phyloP scores from a whole-genome alignment of 2,888 invertebrate genomes.

The Keiferia lycopersicella region DNA sequence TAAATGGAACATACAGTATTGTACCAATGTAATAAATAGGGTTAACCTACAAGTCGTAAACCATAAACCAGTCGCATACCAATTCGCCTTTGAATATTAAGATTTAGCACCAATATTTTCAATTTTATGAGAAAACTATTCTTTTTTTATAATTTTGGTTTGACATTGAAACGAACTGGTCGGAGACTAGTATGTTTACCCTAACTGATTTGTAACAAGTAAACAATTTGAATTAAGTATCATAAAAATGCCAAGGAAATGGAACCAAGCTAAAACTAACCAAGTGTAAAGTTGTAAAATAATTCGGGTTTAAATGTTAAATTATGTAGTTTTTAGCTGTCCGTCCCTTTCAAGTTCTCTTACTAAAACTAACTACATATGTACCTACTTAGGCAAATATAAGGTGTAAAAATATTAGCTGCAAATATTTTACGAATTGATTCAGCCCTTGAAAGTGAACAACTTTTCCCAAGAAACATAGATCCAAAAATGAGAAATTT shows the following conservation, averaged over 20 bases:
- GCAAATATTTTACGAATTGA: no score
- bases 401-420: no score
- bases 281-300: not conserved
- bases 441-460: no score
- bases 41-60: not conserved
- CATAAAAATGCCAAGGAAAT: constrained; percentile 1
- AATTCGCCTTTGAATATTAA: not conserved
- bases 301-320: constrained; percentile 7
- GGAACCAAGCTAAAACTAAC: constrained; percentile 21
- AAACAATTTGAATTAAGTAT: not conserved
- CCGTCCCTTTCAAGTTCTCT: constrained; percentile 21
- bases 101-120: no score
- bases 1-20: not conserved
- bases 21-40: not conserved
- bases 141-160: no score
- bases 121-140: no score
- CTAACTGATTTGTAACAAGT: not conserved
- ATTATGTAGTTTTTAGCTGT: constrained; percentile 23
- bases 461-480: no score
- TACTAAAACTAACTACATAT: not conserved
- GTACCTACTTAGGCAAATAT: not conserved
- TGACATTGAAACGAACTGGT: no score
- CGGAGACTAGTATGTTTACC: no score
- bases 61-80: not conserved
- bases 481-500: no score